These are phyloP conservation scores for Pandemis corylana DNA, from an alignment of 2,888 invertebrate species.

Conservation along the genomic window DNA sequence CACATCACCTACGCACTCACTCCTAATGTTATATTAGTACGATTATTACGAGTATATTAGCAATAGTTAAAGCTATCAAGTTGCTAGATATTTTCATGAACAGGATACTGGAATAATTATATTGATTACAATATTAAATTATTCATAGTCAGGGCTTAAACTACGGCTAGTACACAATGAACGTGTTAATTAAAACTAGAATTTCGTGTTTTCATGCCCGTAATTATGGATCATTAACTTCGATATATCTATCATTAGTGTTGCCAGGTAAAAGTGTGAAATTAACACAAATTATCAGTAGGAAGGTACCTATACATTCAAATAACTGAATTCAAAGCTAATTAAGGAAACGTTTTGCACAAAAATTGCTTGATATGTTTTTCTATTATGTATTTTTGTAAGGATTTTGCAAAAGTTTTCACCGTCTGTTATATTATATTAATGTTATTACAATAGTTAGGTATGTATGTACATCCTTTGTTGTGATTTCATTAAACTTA, in stretches of 20 bases:
- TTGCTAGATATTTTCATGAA: conserved; percentile 2
- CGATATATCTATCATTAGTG: conserved; percentile 16
- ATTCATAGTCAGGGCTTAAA: conserved; percentile 26
- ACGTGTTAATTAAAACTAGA: conserved; percentile 29
- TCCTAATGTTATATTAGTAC: neutral
- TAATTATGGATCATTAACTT: conserved; percentile 35
- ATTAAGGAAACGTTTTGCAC: too few species aligned
- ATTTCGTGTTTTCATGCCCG: conserved; percentile 24
- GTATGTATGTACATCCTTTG: too few species aligned
- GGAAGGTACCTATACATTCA: neutral
- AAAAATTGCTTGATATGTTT: too few species aligned
- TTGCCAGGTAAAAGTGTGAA: conserved; percentile 23
- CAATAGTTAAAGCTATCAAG: conserved; percentile 4
- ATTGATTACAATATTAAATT: conserved; percentile 32
- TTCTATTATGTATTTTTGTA: too few species aligned
- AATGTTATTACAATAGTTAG: too few species aligned
- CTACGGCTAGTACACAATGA: conserved; percentile 1
- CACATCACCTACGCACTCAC: too few species aligned
- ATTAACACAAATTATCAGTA: neutral
- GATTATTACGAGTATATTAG: conserved; percentile 5
- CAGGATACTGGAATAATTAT: conserved; percentile 23
- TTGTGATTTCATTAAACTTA: too few species aligned
- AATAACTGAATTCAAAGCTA: neutral
- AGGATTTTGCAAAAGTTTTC: too few species aligned
- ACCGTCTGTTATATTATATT: too few species aligned